Conservation (phyloP, 2,797 vertebrate species). For the Lacerta bilineata region DNA sequence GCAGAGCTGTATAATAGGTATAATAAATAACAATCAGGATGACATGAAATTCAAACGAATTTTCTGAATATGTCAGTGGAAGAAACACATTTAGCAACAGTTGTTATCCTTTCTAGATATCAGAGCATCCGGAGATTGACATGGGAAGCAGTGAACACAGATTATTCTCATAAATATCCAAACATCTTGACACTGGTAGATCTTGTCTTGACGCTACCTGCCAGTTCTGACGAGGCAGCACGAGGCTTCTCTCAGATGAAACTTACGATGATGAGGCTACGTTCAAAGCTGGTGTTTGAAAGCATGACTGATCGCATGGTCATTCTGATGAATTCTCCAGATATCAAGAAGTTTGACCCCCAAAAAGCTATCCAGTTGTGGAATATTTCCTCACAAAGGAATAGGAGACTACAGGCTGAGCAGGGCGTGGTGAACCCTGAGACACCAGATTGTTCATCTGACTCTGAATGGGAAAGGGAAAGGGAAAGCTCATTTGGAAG, state of each 20-base stretch:
- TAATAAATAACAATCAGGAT: slow-evolving; percentile 36
- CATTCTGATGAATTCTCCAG: slow-evolving; percentile 77
- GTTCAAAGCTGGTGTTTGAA: slow-evolving; percentile 56
- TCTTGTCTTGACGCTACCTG: slow-evolving; percentile 70
- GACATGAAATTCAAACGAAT: neutral
- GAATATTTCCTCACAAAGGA: slow-evolving; percentile 64
- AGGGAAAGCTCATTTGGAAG: slow-evolving; percentile 64
- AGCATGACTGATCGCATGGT: slow-evolving; percentile 66
- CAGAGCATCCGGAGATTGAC: slow-evolving; percentile 71
- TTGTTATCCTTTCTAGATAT: slow-evolving; percentile 67
- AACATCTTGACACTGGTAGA: slow-evolving; percentile 74
- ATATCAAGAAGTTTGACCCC: slow-evolving; percentile 71
- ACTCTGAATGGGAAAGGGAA: slow-evolving; percentile 62
- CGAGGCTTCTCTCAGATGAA: slow-evolving; percentile 71
- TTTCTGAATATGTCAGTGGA: neutral
- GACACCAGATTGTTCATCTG: slow-evolving; percentile 56
- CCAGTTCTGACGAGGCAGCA: slow-evolving; percentile 73
- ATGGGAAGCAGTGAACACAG: slow-evolving; percentile 73
- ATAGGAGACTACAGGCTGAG: slow-evolving; percentile 31
- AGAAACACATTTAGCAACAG: neutral
- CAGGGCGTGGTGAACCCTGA: slow-evolving; percentile 27
- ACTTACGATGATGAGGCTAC: slow-evolving; percentile 42
- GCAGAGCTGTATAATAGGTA: slow-evolving; percentile 73
- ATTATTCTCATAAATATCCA: slow-evolving; percentile 74
- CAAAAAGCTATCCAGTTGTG: slow-evolving; percentile 71